phyloP scores from a whole-genome alignment of 1,140 invertebrate species.

The Wasmannia auropunctata region DNA sequence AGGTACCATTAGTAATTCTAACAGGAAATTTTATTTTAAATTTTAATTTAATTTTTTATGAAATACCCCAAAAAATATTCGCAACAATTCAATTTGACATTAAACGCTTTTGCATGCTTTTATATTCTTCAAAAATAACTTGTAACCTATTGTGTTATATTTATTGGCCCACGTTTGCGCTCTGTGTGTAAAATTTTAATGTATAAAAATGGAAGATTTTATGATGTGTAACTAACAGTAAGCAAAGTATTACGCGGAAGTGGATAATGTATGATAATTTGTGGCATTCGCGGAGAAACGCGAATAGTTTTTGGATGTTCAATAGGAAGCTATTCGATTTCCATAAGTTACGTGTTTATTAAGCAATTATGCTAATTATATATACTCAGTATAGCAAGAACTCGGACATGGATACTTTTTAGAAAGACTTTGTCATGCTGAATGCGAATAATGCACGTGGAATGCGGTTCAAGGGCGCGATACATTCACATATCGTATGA shows the following conservation, averaged over 20 bases:
- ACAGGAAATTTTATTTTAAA: not conserved
- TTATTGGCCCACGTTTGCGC: not conserved
- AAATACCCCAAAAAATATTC: not conserved
- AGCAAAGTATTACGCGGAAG: not conserved
- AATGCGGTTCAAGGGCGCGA: constrained; percentile 8
- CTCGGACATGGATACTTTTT: not conserved
- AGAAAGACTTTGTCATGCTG: not conserved
- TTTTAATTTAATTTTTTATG: not conserved
- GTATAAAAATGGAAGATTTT: not conserved
- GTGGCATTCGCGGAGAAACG: not conserved
- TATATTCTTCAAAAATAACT: not conserved
- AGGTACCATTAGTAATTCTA: not conserved
- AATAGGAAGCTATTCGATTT: not conserved
- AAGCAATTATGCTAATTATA: constrained; percentile 10
- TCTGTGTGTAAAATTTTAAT: not conserved
- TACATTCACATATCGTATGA: not conserved
- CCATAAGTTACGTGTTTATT: not conserved
- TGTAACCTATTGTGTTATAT: not conserved
- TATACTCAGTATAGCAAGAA: too few species aligned
- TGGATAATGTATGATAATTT: not conserved
- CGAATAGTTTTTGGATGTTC: not conserved
- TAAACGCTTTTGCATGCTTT: not conserved
- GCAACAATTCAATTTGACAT: not conserved
- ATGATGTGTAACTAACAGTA: not conserved
- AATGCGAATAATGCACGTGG: not conserved